A percentile compares a stretch with the other conserved stretches of the same genome.
These are phyloP conservation scores for Epistrophe grossulariae DNA, from an alignment of 2,888 invertebrate species.

Conservation along the genomic window DNA sequence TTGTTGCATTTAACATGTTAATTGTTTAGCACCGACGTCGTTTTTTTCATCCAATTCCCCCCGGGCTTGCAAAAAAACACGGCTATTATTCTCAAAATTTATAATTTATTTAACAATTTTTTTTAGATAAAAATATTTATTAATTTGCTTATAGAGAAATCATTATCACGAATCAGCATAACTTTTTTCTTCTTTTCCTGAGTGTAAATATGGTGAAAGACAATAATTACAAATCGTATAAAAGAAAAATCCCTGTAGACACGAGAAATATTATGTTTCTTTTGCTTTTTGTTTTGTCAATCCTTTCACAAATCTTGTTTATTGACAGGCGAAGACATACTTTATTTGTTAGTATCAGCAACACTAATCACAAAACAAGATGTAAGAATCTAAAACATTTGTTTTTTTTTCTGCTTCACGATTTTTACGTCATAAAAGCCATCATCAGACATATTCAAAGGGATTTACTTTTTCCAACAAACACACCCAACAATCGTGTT, in stretches of 20 bases:
- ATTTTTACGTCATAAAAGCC: constrained; percentile 50
- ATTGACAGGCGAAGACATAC: background rate
- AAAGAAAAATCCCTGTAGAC: background rate
- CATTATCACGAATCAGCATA: no score
- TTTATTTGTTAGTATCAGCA: constrained; percentile 16
- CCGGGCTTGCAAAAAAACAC: no score
- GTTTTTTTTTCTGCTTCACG: constrained; percentile 24
- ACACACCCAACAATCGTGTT: background rate
- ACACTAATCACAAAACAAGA: constrained; percentile 51
- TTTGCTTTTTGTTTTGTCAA: background rate
- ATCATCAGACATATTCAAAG: constrained; percentile 31
- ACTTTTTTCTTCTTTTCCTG: no score
- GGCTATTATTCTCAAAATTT: no score
- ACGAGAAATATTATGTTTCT: background rate
- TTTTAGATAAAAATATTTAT: no score
- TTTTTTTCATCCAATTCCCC: no score
- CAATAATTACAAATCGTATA: no score
- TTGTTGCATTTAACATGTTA: no score
- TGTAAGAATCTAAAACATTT: constrained; percentile 60
- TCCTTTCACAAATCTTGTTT: background rate
- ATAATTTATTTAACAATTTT: no score
- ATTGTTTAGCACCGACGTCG: no score
- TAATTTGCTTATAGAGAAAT: no score
- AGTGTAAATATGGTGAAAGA: no score
- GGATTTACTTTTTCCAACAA: constrained; percentile 21